These are phyloP conservation scores for Synergus laeviventris DNA, from an alignment of 2,888 invertebrate species.

Conservation along the genomic window DNA sequence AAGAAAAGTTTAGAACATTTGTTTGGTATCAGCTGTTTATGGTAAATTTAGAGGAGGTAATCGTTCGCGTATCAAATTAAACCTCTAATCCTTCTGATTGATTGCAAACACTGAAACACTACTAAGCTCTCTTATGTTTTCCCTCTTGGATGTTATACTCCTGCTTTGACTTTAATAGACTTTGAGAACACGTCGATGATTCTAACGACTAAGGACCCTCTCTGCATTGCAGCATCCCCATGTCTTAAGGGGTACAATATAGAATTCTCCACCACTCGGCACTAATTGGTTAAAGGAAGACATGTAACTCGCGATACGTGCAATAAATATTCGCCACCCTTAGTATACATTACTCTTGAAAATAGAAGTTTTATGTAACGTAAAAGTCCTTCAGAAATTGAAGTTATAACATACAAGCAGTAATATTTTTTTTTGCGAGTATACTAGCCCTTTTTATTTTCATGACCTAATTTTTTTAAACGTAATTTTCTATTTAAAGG, in stretches of 20 bases:
- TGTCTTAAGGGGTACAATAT: background rate
- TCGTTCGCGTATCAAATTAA: background rate
- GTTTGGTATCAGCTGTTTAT: slow-evolving; percentile 8
- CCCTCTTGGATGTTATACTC: background rate
- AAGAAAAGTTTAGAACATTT: slow-evolving; percentile 12
- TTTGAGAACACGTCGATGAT: slow-evolving; percentile 3
- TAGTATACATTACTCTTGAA: background rate
- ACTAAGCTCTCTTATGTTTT: slow-evolving; percentile 16
- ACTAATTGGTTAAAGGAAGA: slow-evolving; percentile 16
- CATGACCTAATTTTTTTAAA: no score
- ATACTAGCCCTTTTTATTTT: no score
- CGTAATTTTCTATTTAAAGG: no score
- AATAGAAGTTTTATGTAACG: background rate
- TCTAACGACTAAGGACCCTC: background rate
- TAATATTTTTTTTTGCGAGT: no score
- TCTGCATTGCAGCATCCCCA: background rate
- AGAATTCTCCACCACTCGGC: background rate
- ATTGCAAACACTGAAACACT: background rate
- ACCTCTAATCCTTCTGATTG: background rate
- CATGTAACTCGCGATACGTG: background rate
- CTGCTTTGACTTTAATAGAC: slow-evolving; percentile 18
- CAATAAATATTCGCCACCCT: slow-evolving; percentile 2
- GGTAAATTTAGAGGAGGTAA: background rate
- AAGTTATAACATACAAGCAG: no score
- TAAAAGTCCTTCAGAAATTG: no score